A percentile compares a stretch with the other conserved stretches of the same genome.
Conservation (phyloP, 2,888 invertebrate species). For the Lasioglossum oenotherae region DNA sequence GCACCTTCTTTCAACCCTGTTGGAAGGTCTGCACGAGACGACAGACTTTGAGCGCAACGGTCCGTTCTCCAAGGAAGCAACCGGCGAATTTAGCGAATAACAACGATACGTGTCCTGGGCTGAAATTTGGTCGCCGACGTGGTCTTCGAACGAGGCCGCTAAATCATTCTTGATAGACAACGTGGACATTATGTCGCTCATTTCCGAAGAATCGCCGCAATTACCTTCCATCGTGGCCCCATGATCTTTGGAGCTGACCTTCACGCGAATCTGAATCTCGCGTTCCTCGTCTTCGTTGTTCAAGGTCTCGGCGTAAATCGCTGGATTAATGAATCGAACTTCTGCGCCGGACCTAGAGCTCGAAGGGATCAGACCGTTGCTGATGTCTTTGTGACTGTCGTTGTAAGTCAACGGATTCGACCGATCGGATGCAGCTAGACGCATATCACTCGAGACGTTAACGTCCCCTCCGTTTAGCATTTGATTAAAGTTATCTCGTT, state of each 20-base stretch:
- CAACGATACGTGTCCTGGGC: constrained; percentile 73
- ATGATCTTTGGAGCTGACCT: constrained; percentile 30
- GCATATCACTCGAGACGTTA: not conserved
- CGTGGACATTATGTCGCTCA: constrained; percentile 44
- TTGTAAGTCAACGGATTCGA: constrained; percentile 18
- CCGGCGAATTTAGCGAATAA: constrained; percentile 63
- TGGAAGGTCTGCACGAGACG: constrained; percentile 53
- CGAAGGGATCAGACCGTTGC: constrained; percentile 31
- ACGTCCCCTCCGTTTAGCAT: not conserved
- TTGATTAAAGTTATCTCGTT: constrained; percentile 41
- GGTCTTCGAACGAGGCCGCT: constrained; percentile 13
- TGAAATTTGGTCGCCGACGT: constrained; percentile 52
- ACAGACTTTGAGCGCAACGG: constrained; percentile 51
- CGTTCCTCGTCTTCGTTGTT: constrained; percentile 81
- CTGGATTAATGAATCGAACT: constrained; percentile 86
- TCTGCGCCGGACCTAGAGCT: constrained; percentile 65
- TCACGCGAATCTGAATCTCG: constrained; percentile 50
- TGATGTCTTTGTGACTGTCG: not conserved
- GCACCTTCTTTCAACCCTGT: constrained; percentile 66
- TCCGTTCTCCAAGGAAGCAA: constrained; percentile 53
- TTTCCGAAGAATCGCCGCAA: constrained; percentile 75
- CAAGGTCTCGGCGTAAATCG: constrained; percentile 87
- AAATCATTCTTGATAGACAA: constrained; percentile 52
- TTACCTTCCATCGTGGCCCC: constrained; percentile 61
- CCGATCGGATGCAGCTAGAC: not conserved